phyloP scores from a whole-genome alignment of 2,888 invertebrate genomes.

The Eretmocerus hayati region DNA sequence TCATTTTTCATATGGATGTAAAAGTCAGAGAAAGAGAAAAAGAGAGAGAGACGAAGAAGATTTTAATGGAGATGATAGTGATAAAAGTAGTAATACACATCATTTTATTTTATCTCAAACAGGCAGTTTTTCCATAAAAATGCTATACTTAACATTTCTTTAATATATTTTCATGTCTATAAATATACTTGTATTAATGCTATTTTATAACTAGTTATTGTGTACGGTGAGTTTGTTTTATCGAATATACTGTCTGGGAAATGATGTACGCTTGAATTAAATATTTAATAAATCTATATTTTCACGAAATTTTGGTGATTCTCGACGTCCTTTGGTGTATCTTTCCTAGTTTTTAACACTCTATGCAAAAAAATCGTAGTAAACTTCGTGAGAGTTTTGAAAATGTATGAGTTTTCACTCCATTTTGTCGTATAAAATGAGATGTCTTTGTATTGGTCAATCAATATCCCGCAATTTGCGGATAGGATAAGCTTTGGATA shows the following conservation, averaged over 20 bases:
- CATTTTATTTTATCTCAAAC: constrained; percentile 25
- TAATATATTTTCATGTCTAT: constrained; percentile 33
- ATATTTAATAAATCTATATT: too few relatives aligned
- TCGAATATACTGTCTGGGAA: constrained; percentile 27
- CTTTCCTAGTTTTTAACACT: not conserved
- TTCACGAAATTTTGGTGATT: too few relatives aligned
- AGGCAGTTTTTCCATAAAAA: constrained; percentile 33
- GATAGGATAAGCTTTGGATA: too few relatives aligned
- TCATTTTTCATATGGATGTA: constrained; percentile 4
- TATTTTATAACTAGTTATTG: constrained; percentile 36
- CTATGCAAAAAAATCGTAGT: not conserved
- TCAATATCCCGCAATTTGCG: too few relatives aligned
- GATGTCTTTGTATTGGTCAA: not conserved
- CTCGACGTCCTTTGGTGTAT: too few relatives aligned
- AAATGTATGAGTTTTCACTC: not conserved
- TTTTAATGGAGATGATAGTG: constrained; percentile 5
- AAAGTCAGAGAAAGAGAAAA: constrained; percentile 11
- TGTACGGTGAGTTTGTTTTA: constrained; percentile 25
- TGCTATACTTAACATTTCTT: constrained; percentile 34
- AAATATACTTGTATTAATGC: constrained; percentile 32
- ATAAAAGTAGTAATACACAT: constrained; percentile 24
- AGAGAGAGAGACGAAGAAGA: constrained; percentile 21
- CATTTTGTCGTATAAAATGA: not conserved
- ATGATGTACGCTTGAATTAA: too few relatives aligned
- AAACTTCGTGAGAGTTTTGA: not conserved